A percentile compares a stretch with the other conserved stretches of the same genome.
Evolutionary conservation across 2,797 vertebrate genomes (phyloP).

Genomic region (Odontamblyopus lacepedii): DNA sequence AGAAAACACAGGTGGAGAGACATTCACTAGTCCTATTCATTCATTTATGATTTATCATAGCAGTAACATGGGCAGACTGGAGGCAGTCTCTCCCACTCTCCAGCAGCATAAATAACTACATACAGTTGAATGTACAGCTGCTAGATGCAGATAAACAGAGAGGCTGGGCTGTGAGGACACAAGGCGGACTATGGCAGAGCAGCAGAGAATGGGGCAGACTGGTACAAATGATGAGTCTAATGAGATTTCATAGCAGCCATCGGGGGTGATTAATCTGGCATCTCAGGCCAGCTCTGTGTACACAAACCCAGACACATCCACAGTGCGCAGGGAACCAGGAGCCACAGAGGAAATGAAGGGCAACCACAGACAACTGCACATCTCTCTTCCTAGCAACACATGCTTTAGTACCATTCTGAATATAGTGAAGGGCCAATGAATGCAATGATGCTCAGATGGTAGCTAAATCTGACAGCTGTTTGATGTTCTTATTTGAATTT

Average conservation of each 20-base stretch:
- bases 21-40: conserved; percentile 43
- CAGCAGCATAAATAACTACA: conserved; percentile 22
- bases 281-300: conserved; percentile 54
- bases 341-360: conserved; percentile 71
- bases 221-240: conserved; percentile 81
- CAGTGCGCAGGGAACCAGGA: conserved; percentile 27
- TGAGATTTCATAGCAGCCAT: conserved; percentile 84
- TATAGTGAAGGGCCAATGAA: not conserved
- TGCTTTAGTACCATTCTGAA: not conserved
- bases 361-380: conserved; percentile 57
- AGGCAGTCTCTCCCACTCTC: conserved; percentile 32
- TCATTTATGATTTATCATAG: conserved; percentile 45
- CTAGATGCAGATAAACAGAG: conserved; percentile 53
- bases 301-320: conserved; percentile 45
- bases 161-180: conserved; percentile 41
- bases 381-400: conserved; percentile 49
- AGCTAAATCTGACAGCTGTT: not conserved
- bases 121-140: conserved; percentile 35
- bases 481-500: not conserved
- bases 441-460: not conserved
- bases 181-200: conserved; percentile 37
- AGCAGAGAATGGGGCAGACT: conserved; percentile 59
- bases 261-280: conserved; percentile 76
- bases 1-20: conserved; percentile 44
- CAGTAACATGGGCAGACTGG: conserved; percentile 33